These are phyloP conservation scores for Phalacrocorax pelagicus DNA, from an alignment of 2,113 vertebrate species.

Conservation along the genomic window DNA sequence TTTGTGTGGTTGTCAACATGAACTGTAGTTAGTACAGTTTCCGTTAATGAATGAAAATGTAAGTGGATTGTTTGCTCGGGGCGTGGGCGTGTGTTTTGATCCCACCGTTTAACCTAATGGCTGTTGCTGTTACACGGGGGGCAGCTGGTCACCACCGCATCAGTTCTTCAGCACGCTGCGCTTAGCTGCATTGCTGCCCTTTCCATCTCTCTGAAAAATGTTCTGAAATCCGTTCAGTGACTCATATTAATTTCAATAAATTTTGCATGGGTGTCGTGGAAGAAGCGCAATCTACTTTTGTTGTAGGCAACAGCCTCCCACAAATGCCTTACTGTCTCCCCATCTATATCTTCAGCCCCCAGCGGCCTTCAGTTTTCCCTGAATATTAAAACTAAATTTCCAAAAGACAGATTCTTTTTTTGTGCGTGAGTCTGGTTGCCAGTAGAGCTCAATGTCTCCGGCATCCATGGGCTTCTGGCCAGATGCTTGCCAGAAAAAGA, in stretches of 20 bases:
- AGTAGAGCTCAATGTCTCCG: neutral
- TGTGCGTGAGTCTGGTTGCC: neutral
- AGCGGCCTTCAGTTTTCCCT: neutral
- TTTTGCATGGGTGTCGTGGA: neutral
- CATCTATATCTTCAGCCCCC: neutral
- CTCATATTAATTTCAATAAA: neutral
- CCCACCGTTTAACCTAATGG: neutral
- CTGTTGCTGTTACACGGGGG: neutral
- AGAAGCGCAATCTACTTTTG: neutral
- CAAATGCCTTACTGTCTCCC: neutral
- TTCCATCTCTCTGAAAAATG: neutral
- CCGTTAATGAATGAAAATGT: neutral
- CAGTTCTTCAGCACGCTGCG: neutral
- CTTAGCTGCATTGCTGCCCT: neutral
- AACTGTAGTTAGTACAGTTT: neutral
- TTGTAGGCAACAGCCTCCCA: neutral
- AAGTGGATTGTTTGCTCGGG: neutral
- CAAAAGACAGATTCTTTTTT: neutral
- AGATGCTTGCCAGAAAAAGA: neutral
- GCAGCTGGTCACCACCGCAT: neutral
- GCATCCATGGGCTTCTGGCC: neutral
- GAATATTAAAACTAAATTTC: neutral
- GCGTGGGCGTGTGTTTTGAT: neutral
- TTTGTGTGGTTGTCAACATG: neutral
- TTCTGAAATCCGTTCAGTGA: neutral